Percentiles rank a stretch among this genome's conserved stretches.
phyloP scores from a whole-genome alignment of 2,888 invertebrate genomes.

The Acronicta psi region DNA sequence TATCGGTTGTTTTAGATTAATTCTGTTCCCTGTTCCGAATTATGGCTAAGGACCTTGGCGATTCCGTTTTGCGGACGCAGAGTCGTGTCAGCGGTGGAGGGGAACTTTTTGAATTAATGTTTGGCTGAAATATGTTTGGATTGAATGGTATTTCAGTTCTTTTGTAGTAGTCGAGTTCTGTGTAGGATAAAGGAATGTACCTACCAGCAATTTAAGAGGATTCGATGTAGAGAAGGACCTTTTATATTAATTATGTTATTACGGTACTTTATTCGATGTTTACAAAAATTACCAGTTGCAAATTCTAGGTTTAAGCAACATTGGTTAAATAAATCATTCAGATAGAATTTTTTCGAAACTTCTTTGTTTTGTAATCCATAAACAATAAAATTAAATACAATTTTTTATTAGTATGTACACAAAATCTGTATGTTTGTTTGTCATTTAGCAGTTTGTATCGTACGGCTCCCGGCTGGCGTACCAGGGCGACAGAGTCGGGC shows the following conservation, averaged over 20 bases:
- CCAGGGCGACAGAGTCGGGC: conserved; percentile 79
- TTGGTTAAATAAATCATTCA: no score
- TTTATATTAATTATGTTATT: no score
- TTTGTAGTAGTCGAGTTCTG: not conserved
- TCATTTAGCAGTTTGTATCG: conserved; percentile 62
- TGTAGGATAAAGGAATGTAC: not conserved
- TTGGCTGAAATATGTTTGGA: conserved; percentile 32
- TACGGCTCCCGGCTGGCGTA: conserved; percentile 61
- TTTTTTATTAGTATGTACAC: conserved; percentile 52
- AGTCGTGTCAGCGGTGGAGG: conserved; percentile 43
- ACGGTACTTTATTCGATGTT: no score
- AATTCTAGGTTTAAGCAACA: no score
- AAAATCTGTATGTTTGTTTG: conserved; percentile 69
- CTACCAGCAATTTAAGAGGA: not conserved
- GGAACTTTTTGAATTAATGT: conserved; percentile 37
- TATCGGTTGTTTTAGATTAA: conserved; percentile 78
- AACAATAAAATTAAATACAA: conserved; percentile 38
- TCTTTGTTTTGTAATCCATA: conserved; percentile 24
- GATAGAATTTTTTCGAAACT: not conserved
- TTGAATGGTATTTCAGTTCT: conserved; percentile 11
- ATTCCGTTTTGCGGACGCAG: conserved; percentile 46
- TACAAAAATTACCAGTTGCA: no score
- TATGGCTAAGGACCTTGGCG: conserved; percentile 56
- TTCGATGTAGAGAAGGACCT: no score
- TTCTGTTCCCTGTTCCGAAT: conserved; percentile 69